Evolutionary conservation across 1,140 invertebrate genomes (phyloP).

Genomic region (Drosophila nannoptera): DNA sequence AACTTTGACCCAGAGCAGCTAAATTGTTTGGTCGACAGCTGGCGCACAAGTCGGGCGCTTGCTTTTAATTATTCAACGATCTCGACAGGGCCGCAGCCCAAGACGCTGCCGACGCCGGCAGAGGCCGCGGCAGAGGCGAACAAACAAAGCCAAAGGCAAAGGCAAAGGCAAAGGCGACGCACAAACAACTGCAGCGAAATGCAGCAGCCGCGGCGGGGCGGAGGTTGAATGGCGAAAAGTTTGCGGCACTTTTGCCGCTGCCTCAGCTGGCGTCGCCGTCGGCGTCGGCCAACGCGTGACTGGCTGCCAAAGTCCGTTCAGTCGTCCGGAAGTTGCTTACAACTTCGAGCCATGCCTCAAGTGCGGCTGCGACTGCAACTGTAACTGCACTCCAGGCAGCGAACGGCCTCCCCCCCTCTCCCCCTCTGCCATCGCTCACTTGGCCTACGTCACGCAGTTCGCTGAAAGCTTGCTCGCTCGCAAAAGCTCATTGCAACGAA

Average conservation of each 20-base stretch:
- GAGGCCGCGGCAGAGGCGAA: slow-evolving; percentile 7
- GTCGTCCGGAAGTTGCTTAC: slow-evolving; percentile 40
- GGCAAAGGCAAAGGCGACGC: slow-evolving; percentile 32
- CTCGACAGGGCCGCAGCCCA: slow-evolving; percentile 35
- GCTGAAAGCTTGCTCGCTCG: slow-evolving; percentile 12
- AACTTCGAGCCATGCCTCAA: slow-evolving; percentile 32
- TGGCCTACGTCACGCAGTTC: slow-evolving; percentile 21
- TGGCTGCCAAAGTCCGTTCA: slow-evolving; percentile 27
- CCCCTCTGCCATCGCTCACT: too few relatives aligned
- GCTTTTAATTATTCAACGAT: slow-evolving; percentile 72
- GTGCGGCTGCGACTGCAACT: slow-evolving; percentile 8
- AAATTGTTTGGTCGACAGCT: slow-evolving; percentile 72
- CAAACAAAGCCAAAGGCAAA: slow-evolving; percentile 10
- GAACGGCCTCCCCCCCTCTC: too few relatives aligned
- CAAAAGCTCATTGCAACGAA: slow-evolving; percentile 39
- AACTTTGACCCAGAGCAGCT: slow-evolving; percentile 72
- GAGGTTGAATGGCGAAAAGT: slow-evolving; percentile 7
- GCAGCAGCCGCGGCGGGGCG: slow-evolving; percentile 44
- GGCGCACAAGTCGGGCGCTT: slow-evolving; percentile 62
- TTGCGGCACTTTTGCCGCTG: slow-evolving; percentile 30
- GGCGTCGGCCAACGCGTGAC: slow-evolving; percentile 10
- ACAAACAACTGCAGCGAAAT: slow-evolving; percentile 53
- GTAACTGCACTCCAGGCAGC: slow-evolving; percentile 13
- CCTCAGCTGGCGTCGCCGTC: slow-evolving; percentile 6
- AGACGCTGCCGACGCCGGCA: slow-evolving; percentile 5